Conservation (phyloP, 2,113 vertebrate genomes). For the Tachycineta bicolor region DNA sequence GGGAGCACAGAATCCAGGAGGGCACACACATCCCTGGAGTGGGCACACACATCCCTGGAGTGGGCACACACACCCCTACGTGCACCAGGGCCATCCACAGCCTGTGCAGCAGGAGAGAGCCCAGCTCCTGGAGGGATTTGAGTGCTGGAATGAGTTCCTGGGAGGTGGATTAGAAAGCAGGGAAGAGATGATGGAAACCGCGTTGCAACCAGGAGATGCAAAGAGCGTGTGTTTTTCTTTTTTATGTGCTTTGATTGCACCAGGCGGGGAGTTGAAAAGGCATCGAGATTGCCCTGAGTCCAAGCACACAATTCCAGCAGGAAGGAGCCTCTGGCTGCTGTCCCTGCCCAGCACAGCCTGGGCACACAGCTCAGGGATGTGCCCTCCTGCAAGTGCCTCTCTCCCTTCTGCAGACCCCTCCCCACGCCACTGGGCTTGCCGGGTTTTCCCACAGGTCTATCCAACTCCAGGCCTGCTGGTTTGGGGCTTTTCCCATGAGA, state of each 20-base stretch:
- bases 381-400: background rate
- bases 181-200: background rate
- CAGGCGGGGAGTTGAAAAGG: background rate
- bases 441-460: background rate
- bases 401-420: background rate
- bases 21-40: background rate
- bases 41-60: background rate
- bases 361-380: background rate
- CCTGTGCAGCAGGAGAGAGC: background rate
- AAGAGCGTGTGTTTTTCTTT: background rate
- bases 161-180: background rate
- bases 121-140: background rate
- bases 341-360: background rate
- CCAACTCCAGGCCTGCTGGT: background rate
- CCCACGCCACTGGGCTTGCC: fast-evolving
- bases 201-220: background rate
- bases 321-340: background rate
- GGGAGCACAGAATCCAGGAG: fast-evolving
- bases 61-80: background rate
- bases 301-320: background rate
- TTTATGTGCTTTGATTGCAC: background rate
- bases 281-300: background rate
- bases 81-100: background rate
- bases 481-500: background rate
- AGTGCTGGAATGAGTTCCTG: background rate